Evolutionary conservation across 2,888 invertebrate genomes (phyloP), one percentile per base, ranked within the genome.

Genomic region (Nezara viridula): DNA sequence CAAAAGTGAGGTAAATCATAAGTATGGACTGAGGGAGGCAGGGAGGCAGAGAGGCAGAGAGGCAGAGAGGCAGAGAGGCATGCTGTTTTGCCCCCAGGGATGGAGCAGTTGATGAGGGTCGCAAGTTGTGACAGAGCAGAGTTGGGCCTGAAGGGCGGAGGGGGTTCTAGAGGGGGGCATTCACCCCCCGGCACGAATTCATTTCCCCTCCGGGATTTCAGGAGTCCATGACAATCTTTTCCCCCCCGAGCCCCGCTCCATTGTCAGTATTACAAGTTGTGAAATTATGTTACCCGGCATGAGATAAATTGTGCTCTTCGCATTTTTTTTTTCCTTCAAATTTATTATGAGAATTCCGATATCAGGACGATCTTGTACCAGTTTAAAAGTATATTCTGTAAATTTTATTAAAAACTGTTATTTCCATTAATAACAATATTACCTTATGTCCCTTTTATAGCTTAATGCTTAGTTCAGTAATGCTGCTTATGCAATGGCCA

Each of bases 221-320:
- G 19, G 66, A 73, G 66, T 73, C 32, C 19, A 73, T 73, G 66
- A 73, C 66, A 73, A 73, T 73, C 66, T 73, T 73, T 73, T 73
- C 37, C 66, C 21, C 19, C 1, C 32, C 27, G 16, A 27, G 16
- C 27, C 7, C 60, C 16, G 3, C 19, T 44, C 37, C 19, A 5
- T 37, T 73, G 66, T 73, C 37, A 37, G 66, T 16, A 6, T 73
- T 21, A 73, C 21, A 73, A 19, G 66, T 19, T 37, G 5, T 27
- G 27, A 27, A 60, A 27, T 60, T 27, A 60, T 60, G 60, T 32
- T 27, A 14, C 27, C 9, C 60, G 0, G n/a, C 10, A 9, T 7
- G 16, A 1, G n/a, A 55, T 2, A n/a, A 24, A n/a, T 55, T n/a
- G 10, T 55, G 9, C 9, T n/a, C 21, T 55, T 10, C 2, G n/a